A percentile compares a stretch with the other conserved stretches of the same genome.
phyloP scores from a whole-genome alignment of 2,888 invertebrate genomes.

The Lasioglossum marginatum region DNA sequence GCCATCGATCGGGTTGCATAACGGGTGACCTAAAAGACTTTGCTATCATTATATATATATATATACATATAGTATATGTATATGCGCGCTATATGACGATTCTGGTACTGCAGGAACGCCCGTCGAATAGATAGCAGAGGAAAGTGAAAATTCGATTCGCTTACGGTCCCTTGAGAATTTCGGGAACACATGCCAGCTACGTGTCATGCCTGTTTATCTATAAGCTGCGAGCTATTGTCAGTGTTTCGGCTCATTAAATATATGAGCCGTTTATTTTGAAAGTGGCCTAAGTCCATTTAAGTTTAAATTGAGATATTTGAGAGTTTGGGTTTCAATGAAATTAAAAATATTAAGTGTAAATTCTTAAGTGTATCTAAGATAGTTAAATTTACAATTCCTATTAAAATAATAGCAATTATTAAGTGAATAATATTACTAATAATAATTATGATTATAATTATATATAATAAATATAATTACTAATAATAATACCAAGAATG shows the following conservation, averaged over 20 bases:
- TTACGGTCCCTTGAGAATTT: background rate
- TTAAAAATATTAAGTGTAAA: no score
- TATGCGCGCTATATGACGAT: conserved; percentile 22
- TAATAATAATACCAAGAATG: no score
- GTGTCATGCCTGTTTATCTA: background rate
- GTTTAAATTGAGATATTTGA: no score
- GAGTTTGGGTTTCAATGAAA: no score
- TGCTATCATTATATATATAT: background rate
- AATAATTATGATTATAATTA: no score
- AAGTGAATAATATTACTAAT: no score
- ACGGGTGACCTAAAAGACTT: conserved; percentile 63
- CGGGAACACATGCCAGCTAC: background rate
- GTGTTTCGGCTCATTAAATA: background rate
- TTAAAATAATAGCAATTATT: no score
- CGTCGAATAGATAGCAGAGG: conserved; percentile 1
- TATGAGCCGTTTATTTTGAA: no score
- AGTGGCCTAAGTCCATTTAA: no score
- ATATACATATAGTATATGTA: background rate
- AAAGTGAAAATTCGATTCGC: conserved; percentile 19
- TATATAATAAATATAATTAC: no score
- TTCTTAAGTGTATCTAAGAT: no score
- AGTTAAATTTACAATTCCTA: no score
- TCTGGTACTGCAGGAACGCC: conserved; percentile 39
- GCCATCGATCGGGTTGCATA: conserved; percentile 69
- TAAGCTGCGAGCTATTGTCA: background rate